Evolutionary conservation across 2,888 invertebrate genomes (phyloP), one percentile per base, ranked within the genome.

Genomic region (Caenorhabditis wallacei): DNA sequence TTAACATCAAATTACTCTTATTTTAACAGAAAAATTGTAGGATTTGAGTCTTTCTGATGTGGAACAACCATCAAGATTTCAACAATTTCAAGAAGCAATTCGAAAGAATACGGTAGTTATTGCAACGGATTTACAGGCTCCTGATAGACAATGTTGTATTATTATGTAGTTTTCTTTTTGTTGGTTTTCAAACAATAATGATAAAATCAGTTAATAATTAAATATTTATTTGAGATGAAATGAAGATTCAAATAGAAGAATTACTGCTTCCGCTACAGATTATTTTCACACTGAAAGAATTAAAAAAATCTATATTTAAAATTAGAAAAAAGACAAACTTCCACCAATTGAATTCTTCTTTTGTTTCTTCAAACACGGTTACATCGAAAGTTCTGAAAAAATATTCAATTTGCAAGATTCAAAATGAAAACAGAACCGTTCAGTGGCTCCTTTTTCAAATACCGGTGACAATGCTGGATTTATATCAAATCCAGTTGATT

Each of bases 41-140:
- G 90, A 90, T 70, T 68, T 88, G 51, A 85, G 86, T 10, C 85
- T 90, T n/a, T 87, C 89, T 10, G 90, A 90, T 57, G 75, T 86
- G 7, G 90, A 90, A 37, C 84, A 80, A 57, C 86, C 88, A 20
- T 85, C 87, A 0, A 76, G 89, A 43, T 90, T 90, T 78, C 88
- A 89, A 64, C 88, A 89, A 43, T 84, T 90, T 46, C 90, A 90
- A 57, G 85, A 86, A 74, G 90, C 89, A 1, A 56, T 90, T 18
- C 85, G 75, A 46, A 80, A 80, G 59, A 80, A 63, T 56, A 82
- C 74, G 40, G 70, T 66, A 22, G 79, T 76, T 5, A 75, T 80
- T 24, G 68, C 74, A 24, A 74, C 75, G 48, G 86, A 87, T 64
- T 57, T 88, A 20, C 79, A 86, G 57, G 87, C 89, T 2, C 90